Evolutionary conservation across 2,113 vertebrate species (phyloP).

Genomic region (Embiotoca jacksoni): DNA sequence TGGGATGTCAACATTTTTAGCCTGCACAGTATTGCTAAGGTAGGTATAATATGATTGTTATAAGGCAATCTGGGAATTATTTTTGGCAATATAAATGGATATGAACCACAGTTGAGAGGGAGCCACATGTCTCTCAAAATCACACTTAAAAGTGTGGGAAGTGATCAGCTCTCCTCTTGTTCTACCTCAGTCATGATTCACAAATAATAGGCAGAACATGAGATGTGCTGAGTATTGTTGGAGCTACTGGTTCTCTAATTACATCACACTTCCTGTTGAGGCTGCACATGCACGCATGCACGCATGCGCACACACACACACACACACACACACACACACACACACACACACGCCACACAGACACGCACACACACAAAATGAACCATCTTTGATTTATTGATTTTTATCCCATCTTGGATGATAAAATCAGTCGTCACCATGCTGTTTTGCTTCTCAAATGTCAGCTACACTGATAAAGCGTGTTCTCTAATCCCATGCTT

Average conservation of each 20-base stretch:
- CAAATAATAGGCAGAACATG: no score
- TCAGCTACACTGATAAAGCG: no score
- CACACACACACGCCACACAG: no score
- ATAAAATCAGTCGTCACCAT: no score
- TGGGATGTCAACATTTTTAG: background rate
- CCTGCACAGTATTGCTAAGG: background rate
- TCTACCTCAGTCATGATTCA: background rate
- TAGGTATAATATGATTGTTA: background rate
- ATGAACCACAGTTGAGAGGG: background rate
- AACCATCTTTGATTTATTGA: no score
- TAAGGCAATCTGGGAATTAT: background rate
- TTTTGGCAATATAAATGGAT: background rate
- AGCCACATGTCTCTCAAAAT: no score
- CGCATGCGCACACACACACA: no score
- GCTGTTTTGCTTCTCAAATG: no score
- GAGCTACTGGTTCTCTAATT: constrained; percentile 4
- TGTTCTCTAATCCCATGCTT: background rate
- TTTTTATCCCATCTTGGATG: no score
- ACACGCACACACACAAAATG: no score
- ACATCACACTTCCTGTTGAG: background rate
- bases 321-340: no score
- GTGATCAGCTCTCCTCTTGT: background rate
- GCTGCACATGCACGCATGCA: no score
- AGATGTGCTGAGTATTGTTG: background rate
- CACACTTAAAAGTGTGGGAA: background rate